Conservation (phyloP, 2,888 invertebrate species). For the Lobophora halterata region DNA sequence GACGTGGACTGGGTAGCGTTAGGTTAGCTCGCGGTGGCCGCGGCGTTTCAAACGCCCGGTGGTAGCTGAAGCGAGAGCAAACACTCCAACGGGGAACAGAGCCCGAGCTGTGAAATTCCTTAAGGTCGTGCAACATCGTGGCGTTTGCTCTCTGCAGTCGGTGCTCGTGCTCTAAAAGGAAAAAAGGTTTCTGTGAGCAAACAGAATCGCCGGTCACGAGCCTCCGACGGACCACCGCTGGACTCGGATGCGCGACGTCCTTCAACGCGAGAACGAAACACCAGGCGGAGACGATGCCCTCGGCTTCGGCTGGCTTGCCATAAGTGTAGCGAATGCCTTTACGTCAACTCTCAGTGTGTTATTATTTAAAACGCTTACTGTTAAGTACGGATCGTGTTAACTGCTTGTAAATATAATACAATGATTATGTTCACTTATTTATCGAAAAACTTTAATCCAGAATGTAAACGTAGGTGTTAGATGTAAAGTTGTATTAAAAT, state of each 20-base stretch:
- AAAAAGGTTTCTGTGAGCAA: constrained; percentile 77
- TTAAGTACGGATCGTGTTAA: constrained; percentile 75
- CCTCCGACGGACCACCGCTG: constrained; percentile 73
- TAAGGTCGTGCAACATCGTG: constrained; percentile 75
- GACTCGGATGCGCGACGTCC: constrained; percentile 40
- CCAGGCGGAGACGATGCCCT: constrained; percentile 33
- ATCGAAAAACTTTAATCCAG: constrained; percentile 73
- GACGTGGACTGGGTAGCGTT: constrained; percentile 78
- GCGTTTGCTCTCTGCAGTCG: constrained; percentile 75
- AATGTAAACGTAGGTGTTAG: constrained; percentile 78
- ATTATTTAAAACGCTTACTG: constrained; percentile 78
- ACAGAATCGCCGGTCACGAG: constrained; percentile 75
- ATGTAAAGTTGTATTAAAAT: constrained; percentile 79
- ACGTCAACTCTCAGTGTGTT: constrained; percentile 81
- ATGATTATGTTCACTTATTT: constrained; percentile 77
- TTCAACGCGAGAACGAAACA: constrained; percentile 22
- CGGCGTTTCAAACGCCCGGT: constrained; percentile 71
- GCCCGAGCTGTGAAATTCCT: constrained; percentile 78
- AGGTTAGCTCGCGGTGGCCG: constrained; percentile 73
- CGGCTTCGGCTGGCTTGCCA: constrained; percentile 69
- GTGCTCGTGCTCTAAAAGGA: constrained; percentile 76
- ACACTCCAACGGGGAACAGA: constrained; percentile 72
- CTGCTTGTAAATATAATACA: constrained; percentile 79
- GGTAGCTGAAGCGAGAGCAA: constrained; percentile 78
- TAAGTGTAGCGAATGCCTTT: constrained; percentile 74